Percentiles rank a stretch among this genome's conserved stretches.
phyloP scores from a whole-genome alignment of 37 sponge, comb jelly and placozoan species.

The Bolinopsis microptera region DNA sequence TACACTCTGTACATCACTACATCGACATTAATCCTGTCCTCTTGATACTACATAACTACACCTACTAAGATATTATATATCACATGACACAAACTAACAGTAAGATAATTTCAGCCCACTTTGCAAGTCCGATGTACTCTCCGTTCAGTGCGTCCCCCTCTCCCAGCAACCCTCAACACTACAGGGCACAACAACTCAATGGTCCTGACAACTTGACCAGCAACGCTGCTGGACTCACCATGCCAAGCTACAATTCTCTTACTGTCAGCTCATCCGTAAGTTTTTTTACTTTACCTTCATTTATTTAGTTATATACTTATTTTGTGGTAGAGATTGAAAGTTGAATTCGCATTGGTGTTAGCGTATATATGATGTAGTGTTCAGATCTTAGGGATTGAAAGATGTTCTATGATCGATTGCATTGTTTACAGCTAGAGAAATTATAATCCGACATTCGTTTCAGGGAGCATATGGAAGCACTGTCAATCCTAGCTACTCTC shows the following conservation, averaged over 20 bases:
- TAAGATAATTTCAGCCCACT: conserved; percentile 58
- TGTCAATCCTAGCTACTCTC: conserved; percentile 28
- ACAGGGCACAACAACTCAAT: conserved; percentile 37
- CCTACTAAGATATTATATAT: no score
- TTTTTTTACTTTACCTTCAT: neutral
- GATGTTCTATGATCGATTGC: no score
- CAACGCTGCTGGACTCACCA: conserved; percentile 39
- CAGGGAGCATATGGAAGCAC: conserved; percentile 21
- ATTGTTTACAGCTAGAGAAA: no score
- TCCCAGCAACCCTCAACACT: conserved; percentile 18
- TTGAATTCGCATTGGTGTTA: no score
- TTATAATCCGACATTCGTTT: no score
- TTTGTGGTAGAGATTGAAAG: no score
- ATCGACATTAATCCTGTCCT: no score
- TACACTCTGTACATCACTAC: no score
- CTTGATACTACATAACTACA: no score
- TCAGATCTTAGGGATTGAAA: no score
- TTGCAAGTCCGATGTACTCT: conserved; percentile 61
- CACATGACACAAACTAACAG: no score
- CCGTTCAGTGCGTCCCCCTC: conserved; percentile 63
- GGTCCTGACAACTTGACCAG: conserved; percentile 28
- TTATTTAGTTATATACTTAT: neutral
- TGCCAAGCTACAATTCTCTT: conserved; percentile 46
- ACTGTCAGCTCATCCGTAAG: conserved; percentile 47
- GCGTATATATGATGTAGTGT: no score